A percentile compares a stretch with the other conserved stretches of the same genome.
These are phyloP conservation scores for Musca vetustissima DNA, from an alignment of 1,140 invertebrate genomes.

Conservation along the genomic window DNA sequence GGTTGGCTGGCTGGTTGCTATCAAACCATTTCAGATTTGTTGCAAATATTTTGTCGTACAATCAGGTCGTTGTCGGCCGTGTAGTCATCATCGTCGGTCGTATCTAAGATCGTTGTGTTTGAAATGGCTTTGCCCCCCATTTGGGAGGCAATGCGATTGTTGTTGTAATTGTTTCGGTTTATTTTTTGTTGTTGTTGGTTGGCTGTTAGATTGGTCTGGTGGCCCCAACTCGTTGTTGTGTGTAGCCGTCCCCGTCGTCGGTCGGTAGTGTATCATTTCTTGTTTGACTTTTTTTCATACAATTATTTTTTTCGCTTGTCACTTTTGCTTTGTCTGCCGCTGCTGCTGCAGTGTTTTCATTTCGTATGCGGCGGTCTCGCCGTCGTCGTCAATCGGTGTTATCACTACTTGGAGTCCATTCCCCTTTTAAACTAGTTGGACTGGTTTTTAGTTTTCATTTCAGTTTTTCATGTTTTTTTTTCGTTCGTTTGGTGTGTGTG, in stretches of 20 bases:
- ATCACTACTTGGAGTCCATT: conserved; percentile 33
- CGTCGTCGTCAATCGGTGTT: conserved; percentile 26
- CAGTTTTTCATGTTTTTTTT: not conserved
- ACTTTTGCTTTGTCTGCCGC: not conserved
- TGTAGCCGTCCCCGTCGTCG: not conserved
- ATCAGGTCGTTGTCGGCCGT: no score
- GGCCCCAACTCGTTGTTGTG: not conserved
- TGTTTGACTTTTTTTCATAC: no score
- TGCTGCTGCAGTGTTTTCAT: not conserved
- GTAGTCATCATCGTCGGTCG: no score
- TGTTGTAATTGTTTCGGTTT: no score
- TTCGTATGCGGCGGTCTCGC: not conserved
- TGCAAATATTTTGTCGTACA: no score
- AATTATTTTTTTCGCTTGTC: conserved; percentile 10
- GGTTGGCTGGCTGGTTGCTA: no score
- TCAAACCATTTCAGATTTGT: no score
- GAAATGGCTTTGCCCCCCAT: no score
- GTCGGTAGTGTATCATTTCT: conserved; percentile 2
- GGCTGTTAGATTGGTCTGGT: no score
- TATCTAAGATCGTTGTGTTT: no score
- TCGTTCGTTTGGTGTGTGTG: not conserved
- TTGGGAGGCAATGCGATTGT: no score
- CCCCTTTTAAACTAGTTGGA: conserved; percentile 29
- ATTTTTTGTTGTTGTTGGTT: no score
- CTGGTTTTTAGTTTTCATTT: conserved; percentile 32